A percentile compares a stretch with the other conserved stretches of the same genome.
These are phyloP conservation scores for Plebejus melissa DNA, from an alignment of 2,888 invertebrate genomes.

Conservation along the genomic window DNA sequence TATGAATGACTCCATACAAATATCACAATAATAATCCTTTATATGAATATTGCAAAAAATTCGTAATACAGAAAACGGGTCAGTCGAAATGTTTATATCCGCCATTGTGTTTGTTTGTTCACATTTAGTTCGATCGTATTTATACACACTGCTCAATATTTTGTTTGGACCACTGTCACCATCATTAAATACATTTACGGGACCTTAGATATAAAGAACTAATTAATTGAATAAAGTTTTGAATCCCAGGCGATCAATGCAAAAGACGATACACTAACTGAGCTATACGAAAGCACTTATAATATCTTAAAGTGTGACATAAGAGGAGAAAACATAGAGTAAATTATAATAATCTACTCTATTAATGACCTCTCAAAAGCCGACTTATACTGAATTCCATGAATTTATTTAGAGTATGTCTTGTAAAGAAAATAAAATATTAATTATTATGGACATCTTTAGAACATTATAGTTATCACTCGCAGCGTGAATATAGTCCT, in stretches of 20 bases:
- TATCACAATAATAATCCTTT: constrained; percentile 42
- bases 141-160: constrained; percentile 58
- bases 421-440: no score
- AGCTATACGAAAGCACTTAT: no score
- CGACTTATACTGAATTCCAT: no score
- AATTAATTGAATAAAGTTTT: not conserved
- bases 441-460: no score
- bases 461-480: no score
- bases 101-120: constrained; percentile 61
- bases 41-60: constrained; percentile 39
- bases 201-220: not conserved
- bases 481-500: no score
- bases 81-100: constrained; percentile 58
- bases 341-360: no score
- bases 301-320: no score
- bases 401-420: no score
- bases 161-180: constrained; percentile 18
- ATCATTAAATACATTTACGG: not conserved
- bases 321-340: no score
- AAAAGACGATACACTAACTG: no score
- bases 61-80: constrained; percentile 48
- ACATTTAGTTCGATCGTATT: constrained; percentile 69
- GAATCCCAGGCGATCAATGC: not conserved
- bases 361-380: no score
- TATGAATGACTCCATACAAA: constrained; percentile 24